Percentiles rank a stretch among this genome's conserved stretches.
Evolutionary conservation across 2,113 vertebrate species (phyloP).

Genomic region (Forbesichthys agassizii): DNA sequence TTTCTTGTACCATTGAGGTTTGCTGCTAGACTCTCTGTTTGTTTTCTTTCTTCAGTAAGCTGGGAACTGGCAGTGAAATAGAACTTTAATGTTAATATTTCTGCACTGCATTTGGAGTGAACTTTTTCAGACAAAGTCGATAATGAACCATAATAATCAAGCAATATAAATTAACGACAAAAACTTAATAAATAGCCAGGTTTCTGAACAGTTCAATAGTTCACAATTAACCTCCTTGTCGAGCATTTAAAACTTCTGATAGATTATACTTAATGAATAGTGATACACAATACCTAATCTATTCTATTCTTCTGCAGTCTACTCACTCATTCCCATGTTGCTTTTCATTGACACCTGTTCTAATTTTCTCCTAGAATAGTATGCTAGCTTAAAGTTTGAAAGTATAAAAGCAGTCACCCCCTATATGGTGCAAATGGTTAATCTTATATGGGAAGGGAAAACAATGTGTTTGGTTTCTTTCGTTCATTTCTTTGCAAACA

Average conservation of each 20-base stretch:
- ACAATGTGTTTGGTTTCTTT: neutral
- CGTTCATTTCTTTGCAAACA: slow-evolving; percentile 24
- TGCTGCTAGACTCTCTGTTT: slow-evolving; percentile 60
- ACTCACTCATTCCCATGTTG: slow-evolving; percentile 34
- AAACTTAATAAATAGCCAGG: neutral
- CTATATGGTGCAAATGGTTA: too few species aligned
- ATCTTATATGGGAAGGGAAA: too few species aligned
- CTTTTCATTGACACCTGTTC: slow-evolving; percentile 39
- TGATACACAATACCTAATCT: too few species aligned
- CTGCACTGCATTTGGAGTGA: slow-evolving; percentile 1
- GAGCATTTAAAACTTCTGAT: neutral
- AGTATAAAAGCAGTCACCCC: slow-evolving; percentile 21
- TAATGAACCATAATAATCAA: too few species aligned
- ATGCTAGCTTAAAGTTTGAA: slow-evolving; percentile 60
- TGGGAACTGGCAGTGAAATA: slow-evolving; percentile 31
- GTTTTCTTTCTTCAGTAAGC: slow-evolving; percentile 50
- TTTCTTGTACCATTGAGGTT: slow-evolving; percentile 46
- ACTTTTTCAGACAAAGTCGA: slow-evolving; percentile 6
- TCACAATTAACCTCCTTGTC: neutral
- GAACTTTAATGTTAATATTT: slow-evolving; percentile 30
- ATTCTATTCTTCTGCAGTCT: neutral
- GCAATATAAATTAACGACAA: too few species aligned
- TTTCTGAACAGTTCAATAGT: neutral
- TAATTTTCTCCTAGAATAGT: slow-evolving; percentile 17
- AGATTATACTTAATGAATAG: too few species aligned